Percentiles rank a stretch among this genome's conserved stretches.
These are phyloP conservation scores for Porites lutea DNA, from an alignment of 64 coral and sea anemone genomes.

Conservation along the genomic window DNA sequence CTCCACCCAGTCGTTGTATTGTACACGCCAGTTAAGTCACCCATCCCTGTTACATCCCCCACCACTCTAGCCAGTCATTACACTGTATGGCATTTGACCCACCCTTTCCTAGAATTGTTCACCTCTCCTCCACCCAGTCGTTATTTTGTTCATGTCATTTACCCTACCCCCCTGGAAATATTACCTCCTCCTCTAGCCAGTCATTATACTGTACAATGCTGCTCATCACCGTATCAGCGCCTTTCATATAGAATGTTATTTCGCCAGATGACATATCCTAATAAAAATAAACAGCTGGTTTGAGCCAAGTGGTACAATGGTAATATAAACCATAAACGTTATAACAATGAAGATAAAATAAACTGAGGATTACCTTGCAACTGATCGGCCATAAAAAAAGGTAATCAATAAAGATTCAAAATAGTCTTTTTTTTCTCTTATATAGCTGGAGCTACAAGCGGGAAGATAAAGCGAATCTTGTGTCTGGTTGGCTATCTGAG, in stretches of 20 bases:
- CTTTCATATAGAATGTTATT: conserved; percentile 99
- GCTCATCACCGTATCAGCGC: conserved; percentile 92
- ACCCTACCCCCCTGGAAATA: neutral
- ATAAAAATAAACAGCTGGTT: conserved; percentile 18
- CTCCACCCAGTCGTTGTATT: no score
- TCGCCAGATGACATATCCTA: conserved; percentile 87
- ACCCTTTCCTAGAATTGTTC: neutral
- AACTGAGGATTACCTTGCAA: no score
- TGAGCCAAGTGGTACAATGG: neutral
- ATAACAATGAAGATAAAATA: no score
- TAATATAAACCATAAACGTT: no score
- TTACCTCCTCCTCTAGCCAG: conserved; percentile 98
- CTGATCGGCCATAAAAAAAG: no score
- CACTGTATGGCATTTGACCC: neutral
- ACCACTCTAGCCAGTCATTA: neutral
- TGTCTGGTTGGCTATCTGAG: no score
- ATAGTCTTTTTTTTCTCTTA: no score
- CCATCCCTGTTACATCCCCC: neutral
- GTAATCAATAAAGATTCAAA: no score
- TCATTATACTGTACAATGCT: conserved; percentile 98
- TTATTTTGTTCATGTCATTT: neutral
- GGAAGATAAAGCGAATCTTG: no score
- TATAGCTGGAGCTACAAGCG: no score
- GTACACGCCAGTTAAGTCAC: neutral
- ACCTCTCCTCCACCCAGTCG: neutral